phyloP scores from a whole-genome alignment of 2,797 vertebrate genomes.

The Sus cebifrons region DNA sequence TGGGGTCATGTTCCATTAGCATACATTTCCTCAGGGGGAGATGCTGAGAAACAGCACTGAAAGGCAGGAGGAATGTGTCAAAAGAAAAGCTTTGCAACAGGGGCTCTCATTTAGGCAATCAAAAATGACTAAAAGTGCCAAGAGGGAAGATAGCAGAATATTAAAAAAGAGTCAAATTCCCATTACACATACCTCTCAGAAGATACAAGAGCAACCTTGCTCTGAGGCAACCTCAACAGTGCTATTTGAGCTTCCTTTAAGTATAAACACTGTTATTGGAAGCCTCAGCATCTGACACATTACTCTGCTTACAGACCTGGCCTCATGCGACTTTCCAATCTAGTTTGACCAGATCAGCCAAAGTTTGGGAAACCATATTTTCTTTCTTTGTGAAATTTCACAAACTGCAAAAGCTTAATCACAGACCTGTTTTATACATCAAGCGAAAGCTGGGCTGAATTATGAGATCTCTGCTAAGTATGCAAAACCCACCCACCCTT shows the following conservation, averaged over 20 bases:
- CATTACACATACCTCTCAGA: not conserved
- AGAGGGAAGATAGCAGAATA: not conserved
- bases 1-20: not conserved
- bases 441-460: not conserved
- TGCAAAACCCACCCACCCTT: not conserved
- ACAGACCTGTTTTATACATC: not conserved
- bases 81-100: not conserved
- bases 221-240: not conserved
- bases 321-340: not conserved
- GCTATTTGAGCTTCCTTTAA: not conserved
- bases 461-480: not conserved
- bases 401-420: slow-evolving; percentile 48
- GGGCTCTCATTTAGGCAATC: slow-evolving; percentile 42
- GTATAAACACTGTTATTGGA: not conserved
- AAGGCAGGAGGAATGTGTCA: not conserved
- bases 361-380: slow-evolving; percentile 11
- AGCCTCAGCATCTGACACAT: too few species aligned
- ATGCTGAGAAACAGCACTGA: not conserved
- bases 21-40: not conserved
- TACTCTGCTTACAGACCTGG: not conserved
- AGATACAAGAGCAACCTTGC: not conserved
- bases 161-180: slow-evolving; percentile 30
- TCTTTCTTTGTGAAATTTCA: slow-evolving; percentile 46
- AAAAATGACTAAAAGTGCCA: slow-evolving; percentile 43
- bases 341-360: not conserved